Percentiles rank a stretch among this genome's conserved stretches.
Conservation (phyloP, 2,888 invertebrate genomes). For the Drosophila silvestris region DNA sequence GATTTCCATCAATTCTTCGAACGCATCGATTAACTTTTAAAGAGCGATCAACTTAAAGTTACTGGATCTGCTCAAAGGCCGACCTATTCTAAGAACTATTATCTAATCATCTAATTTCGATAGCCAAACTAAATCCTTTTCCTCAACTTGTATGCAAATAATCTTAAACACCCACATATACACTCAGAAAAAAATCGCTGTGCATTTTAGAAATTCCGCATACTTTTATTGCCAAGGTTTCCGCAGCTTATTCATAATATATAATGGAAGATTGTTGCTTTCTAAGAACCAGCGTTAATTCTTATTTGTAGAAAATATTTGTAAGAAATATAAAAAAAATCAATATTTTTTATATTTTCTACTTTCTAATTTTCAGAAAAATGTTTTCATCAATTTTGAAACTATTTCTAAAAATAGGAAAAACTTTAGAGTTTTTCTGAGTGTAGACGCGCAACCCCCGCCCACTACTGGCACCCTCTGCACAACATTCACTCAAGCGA, state of each 20-base stretch:
- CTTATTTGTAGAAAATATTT: background rate
- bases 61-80: background rate
- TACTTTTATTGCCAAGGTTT: background rate
- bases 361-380: background rate
- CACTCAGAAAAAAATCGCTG: background rate
- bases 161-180: background rate
- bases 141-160: background rate
- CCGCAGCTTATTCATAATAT: background rate
- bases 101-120: background rate
- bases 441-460: background rate
- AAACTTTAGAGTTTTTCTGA: background rate
- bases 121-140: background rate
- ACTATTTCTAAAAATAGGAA: background rate
- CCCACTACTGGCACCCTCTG: slow-evolving; percentile 5
- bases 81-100: background rate
- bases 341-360: background rate
- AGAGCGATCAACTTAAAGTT: background rate
- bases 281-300: background rate
- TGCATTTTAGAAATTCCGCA: background rate
- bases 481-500: slow-evolving; percentile 62
- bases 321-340: background rate
- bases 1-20: background rate
- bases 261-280: background rate
- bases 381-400: background rate
- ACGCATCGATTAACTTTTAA: background rate